Conservation (phyloP, 2,888 invertebrate genomes). For the Limnephilus rhombicus region DNA sequence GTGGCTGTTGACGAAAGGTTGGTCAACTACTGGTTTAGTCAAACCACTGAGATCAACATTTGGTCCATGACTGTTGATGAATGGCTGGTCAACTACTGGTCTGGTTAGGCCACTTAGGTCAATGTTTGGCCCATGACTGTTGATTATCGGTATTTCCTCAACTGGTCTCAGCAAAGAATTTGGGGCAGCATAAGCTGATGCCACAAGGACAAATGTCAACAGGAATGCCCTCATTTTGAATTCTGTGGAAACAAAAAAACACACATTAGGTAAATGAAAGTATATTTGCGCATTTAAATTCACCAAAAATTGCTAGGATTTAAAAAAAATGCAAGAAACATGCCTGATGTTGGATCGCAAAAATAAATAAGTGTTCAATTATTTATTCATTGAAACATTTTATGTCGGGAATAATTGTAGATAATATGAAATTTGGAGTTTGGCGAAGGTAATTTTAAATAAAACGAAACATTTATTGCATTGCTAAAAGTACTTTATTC, state of each 20-base stretch:
- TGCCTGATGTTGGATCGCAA: too few species aligned
- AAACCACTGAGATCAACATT: background rate
- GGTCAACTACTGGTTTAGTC: background rate
- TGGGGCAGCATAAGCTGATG: slow-evolving; percentile 16
- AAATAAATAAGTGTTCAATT: too few species aligned
- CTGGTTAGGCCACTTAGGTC: background rate
- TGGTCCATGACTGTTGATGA: slow-evolving; percentile 3
- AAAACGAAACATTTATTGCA: too few species aligned
- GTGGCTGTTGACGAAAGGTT: background rate
- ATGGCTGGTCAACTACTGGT: background rate
- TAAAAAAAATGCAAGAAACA: too few species aligned
- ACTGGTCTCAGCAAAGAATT: slow-evolving; percentile 23
- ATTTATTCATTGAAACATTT: too few species aligned
- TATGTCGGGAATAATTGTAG: too few species aligned
- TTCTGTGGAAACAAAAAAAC: background rate
- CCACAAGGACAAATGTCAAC: slow-evolving; percentile 19
- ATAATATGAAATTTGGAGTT: too few species aligned
- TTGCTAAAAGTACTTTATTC: too few species aligned
- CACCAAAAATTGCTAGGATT: too few species aligned
- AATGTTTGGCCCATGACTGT: slow-evolving; percentile 8
- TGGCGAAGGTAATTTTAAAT: too few species aligned
- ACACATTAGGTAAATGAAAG: background rate
- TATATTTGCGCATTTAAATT: too few species aligned
- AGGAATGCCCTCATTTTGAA: background rate
- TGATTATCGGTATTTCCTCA: slow-evolving; percentile 5